Conservation (phyloP, 2,888 invertebrate genomes). For the Lepidocyrtinus sp. region DNA sequence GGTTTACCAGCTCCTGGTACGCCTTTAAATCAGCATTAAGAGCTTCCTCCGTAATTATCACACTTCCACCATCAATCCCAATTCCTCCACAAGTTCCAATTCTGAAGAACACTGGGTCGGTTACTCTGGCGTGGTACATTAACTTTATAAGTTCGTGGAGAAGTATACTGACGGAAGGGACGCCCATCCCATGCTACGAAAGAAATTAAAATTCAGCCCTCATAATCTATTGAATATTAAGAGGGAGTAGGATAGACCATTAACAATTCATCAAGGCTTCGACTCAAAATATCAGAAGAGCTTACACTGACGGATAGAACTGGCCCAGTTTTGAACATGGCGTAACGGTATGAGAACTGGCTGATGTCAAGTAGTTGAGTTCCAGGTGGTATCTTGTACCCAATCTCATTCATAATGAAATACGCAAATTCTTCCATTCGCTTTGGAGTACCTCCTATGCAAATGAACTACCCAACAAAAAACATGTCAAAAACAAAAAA, state of each 20-base stretch:
- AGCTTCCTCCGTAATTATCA: conserved; percentile 93
- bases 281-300: too few species aligned
- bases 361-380: conserved; percentile 91
- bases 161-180: conserved; percentile 94
- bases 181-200: conserved; percentile 95
- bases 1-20: conserved; percentile 87
- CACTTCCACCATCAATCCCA: conserved; percentile 93
- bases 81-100: conserved; percentile 96
- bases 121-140: conserved; percentile 91
- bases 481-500: too few species aligned
- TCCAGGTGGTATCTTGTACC: conserved; percentile 90
- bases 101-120: conserved; percentile 92
- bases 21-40: conserved; percentile 90
- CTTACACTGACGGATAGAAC: conserved; percentile 88
- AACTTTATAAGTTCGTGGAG: conserved; percentile 97
- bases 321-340: conserved; percentile 96
- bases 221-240: too few species aligned
- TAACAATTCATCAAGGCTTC: too few species aligned
- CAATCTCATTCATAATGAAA: conserved; percentile 91
- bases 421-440: conserved; percentile 95
- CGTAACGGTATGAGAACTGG: conserved; percentile 92
- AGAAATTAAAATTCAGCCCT: conserved; percentile 29
- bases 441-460: conserved; percentile 96
- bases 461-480: conserved; percentile 95
- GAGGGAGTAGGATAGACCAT: too few species aligned